Percentiles rank a stretch among this genome's conserved stretches.
These are phyloP conservation scores for Strix occidentalis DNA, from an alignment of 2,797 vertebrate species.

Conservation along the genomic window DNA sequence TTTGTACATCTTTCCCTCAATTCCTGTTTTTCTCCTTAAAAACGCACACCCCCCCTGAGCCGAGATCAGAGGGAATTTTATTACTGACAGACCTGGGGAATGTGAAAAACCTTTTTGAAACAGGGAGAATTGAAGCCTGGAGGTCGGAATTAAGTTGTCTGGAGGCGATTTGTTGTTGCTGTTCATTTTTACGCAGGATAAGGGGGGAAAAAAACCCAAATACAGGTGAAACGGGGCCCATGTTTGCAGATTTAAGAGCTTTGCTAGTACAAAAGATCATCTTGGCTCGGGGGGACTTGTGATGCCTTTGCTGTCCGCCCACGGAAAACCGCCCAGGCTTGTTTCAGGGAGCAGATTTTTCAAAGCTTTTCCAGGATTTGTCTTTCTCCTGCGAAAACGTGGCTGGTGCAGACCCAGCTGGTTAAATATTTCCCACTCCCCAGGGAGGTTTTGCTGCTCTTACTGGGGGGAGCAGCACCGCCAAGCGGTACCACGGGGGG, in stretches of 20 bases:
- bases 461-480: not conserved
- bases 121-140: fast-evolving
- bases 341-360: not conserved
- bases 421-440: not conserved
- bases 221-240: no score
- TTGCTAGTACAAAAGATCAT: not conserved
- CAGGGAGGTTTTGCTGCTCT: not conserved
- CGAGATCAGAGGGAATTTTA: not conserved
- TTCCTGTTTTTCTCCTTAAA: not conserved
- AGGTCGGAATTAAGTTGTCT: fast-evolving
- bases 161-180: fast-evolving
- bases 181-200: not conserved
- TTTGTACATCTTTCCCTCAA: not conserved
- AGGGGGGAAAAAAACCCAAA: not conserved
- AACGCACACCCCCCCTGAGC: fast-evolving
- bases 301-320: not conserved
- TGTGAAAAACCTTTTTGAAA: fast-evolving
- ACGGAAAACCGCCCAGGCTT: fast-evolving
- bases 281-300: not conserved
- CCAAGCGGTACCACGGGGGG: not conserved
- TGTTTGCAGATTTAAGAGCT: not conserved
- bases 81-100: not conserved
- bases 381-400: not conserved
- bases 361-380: not conserved
- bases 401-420: not conserved